Conservation (phyloP, 2,888 invertebrate genomes). For the Leptinotarsa peninsularis region DNA sequence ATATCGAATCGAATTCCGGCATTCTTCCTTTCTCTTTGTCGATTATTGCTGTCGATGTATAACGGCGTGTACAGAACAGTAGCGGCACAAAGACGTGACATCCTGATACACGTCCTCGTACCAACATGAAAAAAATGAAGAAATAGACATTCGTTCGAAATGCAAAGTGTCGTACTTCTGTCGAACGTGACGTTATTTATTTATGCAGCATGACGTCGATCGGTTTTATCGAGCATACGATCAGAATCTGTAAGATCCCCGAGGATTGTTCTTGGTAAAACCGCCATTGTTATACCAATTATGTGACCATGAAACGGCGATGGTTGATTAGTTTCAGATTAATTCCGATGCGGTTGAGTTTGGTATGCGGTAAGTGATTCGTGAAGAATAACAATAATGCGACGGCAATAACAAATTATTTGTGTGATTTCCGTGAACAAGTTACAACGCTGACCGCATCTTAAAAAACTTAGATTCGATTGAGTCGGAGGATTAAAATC, state of each 20-base stretch:
- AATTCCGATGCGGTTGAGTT: slow-evolving; percentile 23
- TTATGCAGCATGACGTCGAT: slow-evolving; percentile 28
- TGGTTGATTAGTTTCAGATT: slow-evolving; percentile 31
- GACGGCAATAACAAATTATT: background rate
- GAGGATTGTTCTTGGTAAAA: slow-evolving; percentile 31
- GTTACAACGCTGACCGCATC: background rate
- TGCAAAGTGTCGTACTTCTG: slow-evolving; percentile 36
- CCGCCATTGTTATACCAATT: slow-evolving; percentile 23
- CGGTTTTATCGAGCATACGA: slow-evolving; percentile 34
- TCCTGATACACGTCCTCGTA: slow-evolving; percentile 37
- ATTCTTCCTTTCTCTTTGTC: slow-evolving; percentile 13
- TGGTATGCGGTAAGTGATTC: slow-evolving; percentile 28
- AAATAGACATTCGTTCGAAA: slow-evolving; percentile 35
- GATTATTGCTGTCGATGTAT: background rate
- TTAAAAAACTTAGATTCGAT: background rate
- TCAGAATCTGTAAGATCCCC: slow-evolving; percentile 26
- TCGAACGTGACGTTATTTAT: slow-evolving; percentile 37
- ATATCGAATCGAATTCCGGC: background rate
- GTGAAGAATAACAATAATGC: slow-evolving; percentile 13
- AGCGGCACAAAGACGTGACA: slow-evolving; percentile 42
- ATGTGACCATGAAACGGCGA: slow-evolving; percentile 32
- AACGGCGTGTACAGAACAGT: slow-evolving; percentile 37
- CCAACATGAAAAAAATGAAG: slow-evolving; percentile 22
- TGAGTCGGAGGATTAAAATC: background rate
- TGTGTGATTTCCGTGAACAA: slow-evolving; percentile 7